phyloP scores from a whole-genome alignment of 2,113 vertebrate species.

The Anolis sagrei region DNA sequence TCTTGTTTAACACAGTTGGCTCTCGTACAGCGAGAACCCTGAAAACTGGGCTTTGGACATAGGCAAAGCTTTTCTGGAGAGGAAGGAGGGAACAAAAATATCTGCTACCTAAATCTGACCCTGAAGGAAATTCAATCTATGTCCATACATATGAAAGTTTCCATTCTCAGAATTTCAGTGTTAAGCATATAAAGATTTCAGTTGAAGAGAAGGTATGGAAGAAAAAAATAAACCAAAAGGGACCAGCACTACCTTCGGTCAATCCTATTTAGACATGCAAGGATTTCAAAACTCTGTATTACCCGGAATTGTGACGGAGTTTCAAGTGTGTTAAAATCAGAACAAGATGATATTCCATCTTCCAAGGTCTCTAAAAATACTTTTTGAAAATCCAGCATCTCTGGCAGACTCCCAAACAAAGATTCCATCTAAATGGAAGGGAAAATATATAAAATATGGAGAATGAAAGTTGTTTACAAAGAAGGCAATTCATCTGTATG shows the following conservation, averaged over 20 bases:
- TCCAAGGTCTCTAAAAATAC: constrained; percentile 96
- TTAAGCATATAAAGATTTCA: constrained; percentile 40
- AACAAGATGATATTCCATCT: constrained; percentile 89
- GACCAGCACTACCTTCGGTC: constrained; percentile 13
- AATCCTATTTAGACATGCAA: not conserved
- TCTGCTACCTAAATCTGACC: not conserved
- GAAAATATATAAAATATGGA: constrained; percentile 6
- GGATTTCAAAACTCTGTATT: constrained; percentile 25
- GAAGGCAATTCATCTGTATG: not conserved
- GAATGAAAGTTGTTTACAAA: not conserved
- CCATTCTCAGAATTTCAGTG: not conserved
- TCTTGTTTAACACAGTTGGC: no score
- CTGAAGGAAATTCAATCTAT: not conserved
- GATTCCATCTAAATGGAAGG: constrained; percentile 88
- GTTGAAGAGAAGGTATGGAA: not conserved
- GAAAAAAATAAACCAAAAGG: not conserved
- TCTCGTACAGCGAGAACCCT: not conserved
- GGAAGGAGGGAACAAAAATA: no score
- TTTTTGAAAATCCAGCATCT: constrained; percentile 97
- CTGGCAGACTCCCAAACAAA: constrained; percentile 95
- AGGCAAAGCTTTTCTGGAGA: not conserved
- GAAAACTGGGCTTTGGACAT: not conserved
- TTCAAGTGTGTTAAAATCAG: constrained; percentile 90
- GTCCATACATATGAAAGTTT: not conserved
- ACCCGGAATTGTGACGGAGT: constrained; percentile 94